phyloP scores from a whole-genome alignment of 2,888 invertebrate species.

The Cabera pusaria region DNA sequence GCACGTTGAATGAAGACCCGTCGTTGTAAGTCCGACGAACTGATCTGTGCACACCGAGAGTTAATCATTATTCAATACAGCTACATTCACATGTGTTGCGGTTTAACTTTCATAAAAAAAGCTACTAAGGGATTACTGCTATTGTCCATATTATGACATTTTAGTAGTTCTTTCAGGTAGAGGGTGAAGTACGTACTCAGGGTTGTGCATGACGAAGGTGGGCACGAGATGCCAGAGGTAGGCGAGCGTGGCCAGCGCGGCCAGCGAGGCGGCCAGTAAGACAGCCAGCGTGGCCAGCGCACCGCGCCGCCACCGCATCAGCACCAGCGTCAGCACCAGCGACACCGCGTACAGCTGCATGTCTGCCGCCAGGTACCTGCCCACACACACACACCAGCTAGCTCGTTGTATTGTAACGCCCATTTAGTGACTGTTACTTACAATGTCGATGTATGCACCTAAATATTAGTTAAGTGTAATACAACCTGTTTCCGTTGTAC shows the following conservation, averaged over 20 bases:
- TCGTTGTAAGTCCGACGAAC: slow-evolving; percentile 58
- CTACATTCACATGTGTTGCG: no score
- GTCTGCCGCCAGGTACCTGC: slow-evolving; percentile 75
- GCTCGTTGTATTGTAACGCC: no score
- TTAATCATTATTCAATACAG: no score
- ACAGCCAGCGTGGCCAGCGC: slow-evolving; percentile 47
- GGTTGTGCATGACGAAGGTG: slow-evolving; percentile 64
- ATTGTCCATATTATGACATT: no score
- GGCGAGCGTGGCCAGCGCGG: slow-evolving; percentile 48
- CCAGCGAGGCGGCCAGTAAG: slow-evolving; percentile 45
- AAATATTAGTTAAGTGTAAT: no score
- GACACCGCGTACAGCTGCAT: slow-evolving; percentile 69
- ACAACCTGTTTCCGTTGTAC: no score
- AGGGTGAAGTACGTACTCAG: slow-evolving; percentile 68
- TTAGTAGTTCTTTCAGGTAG: no score
- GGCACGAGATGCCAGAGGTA: slow-evolving; percentile 64
- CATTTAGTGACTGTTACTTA: no score
- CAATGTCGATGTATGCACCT: no score
- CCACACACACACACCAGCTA: neutral
- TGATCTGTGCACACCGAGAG: slow-evolving; percentile 51
- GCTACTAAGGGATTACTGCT: no score
- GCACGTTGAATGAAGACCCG: slow-evolving; percentile 64
- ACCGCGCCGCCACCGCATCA: slow-evolving; percentile 51
- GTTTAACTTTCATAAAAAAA: no score
- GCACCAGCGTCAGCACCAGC: slow-evolving; percentile 54